Conservation (phyloP, 2,888 invertebrate genomes). For the Rhagophthalmus giganteus region DNA sequence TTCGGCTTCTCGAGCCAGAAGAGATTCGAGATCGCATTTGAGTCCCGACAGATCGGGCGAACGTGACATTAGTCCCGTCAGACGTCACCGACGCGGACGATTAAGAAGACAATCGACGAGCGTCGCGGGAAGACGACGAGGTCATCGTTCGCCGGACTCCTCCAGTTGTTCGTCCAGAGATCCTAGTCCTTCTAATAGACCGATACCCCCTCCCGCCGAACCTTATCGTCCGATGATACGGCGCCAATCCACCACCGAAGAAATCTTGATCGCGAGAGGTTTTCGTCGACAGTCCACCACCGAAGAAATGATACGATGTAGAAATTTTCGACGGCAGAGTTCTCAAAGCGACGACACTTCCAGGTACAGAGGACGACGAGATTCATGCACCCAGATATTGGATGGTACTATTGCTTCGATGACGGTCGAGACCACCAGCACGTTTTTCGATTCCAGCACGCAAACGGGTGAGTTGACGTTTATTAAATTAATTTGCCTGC, state of each 20-base stretch:
- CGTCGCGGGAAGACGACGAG: constrained; percentile 62
- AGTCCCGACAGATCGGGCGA: constrained; percentile 82
- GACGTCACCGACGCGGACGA: constrained; percentile 69
- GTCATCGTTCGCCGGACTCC: constrained; percentile 67
- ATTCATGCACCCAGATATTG: constrained; percentile 87
- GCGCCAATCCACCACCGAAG: constrained; percentile 88
- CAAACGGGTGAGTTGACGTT: constrained; percentile 76
- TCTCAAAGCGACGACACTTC: constrained; percentile 85
- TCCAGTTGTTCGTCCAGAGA: constrained; percentile 83
- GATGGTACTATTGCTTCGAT: constrained; percentile 90
- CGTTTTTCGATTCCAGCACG: constrained; percentile 89
- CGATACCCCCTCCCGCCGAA: constrained; percentile 58
- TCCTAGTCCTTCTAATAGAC: constrained; percentile 76
- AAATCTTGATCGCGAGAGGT: constrained; percentile 86
- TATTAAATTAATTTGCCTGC: constrained; percentile 3
- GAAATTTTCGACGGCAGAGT: constrained; percentile 87
- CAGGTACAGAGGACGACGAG: constrained; percentile 72
- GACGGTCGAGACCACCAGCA: constrained; percentile 91
- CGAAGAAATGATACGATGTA: constrained; percentile 89
- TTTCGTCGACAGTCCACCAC: constrained; percentile 89
- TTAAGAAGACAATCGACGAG: constrained; percentile 80
- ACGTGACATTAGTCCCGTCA: constrained; percentile 76
- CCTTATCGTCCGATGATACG: constrained; percentile 75
- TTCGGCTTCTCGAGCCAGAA: constrained; percentile 74
- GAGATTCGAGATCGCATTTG: constrained; percentile 77